A percentile compares a stretch with the other conserved stretches of the same genome.
These are phyloP conservation scores for Leptopilina clavipes DNA, from an alignment of 1,140 invertebrate genomes.

Conservation along the genomic window DNA sequence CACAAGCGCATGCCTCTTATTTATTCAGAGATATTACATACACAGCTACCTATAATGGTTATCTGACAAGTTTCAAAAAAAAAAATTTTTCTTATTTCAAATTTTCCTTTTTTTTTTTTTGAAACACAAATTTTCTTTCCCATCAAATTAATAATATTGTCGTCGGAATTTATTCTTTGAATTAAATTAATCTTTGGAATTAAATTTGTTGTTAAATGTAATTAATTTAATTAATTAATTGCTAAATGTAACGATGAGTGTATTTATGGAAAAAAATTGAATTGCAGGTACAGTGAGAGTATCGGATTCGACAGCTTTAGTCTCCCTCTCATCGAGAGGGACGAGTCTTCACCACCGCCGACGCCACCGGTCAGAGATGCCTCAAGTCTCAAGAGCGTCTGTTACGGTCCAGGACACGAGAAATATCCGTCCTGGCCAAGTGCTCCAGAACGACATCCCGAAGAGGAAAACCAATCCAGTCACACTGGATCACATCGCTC, in stretches of 20 bases:
- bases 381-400: constrained; percentile 81
- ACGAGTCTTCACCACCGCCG: constrained; percentile 75
- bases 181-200: too few species aligned
- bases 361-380: constrained; percentile 82
- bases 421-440: constrained; percentile 88
- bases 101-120: too few species aligned
- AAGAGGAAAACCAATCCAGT: constrained; percentile 73
- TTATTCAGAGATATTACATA: neutral
- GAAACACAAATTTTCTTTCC: too few species aligned
- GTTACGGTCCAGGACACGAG: constrained; percentile 85
- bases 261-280: too few species aligned
- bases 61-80: too few species aligned
- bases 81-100: too few species aligned
- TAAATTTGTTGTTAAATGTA: too few species aligned
- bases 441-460: constrained; percentile 66
- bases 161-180: too few species aligned
- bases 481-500: constrained; percentile 77
- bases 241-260: too few species aligned
- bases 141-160: too few species aligned
- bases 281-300: constrained; percentile 70
- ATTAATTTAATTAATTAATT: too few species aligned
- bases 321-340: constrained; percentile 70
- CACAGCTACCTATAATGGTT: neutral
- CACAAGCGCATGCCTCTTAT: neutral
- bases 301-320: constrained; percentile 73